These are phyloP conservation scores for Dryobates pubescens DNA, from an alignment of 2,797 vertebrate genomes.

Conservation along the genomic window DNA sequence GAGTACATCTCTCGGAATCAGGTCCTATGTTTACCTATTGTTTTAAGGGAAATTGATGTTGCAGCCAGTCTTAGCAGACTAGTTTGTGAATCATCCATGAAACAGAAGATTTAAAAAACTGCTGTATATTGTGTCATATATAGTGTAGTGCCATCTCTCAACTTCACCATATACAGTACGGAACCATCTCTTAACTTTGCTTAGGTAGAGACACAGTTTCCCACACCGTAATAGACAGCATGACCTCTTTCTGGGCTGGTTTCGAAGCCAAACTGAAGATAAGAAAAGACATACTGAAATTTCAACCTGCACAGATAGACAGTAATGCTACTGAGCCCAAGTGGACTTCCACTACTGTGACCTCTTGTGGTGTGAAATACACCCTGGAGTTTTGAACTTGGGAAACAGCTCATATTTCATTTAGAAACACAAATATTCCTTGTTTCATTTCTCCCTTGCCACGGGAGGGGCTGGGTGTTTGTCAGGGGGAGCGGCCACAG, in stretches of 20 bases:
- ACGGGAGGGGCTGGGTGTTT: not conserved
- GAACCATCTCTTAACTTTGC: not conserved
- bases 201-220: not conserved
- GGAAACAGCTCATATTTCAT: not conserved
- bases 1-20: not conserved
- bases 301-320: not conserved
- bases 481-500: fast-evolving
- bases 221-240: not conserved
- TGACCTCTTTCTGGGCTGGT: fast-evolving
- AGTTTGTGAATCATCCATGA: not conserved
- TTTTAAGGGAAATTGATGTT: not conserved
- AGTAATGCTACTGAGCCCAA: not conserved
- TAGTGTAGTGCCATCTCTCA: not conserved
- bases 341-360: not conserved
- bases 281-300: not conserved
- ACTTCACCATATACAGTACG: too few species aligned
- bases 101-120: not conserved
- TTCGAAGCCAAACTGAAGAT: not conserved
- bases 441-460: not conserved
- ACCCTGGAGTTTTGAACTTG: not conserved
- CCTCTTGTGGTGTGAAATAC: not conserved
- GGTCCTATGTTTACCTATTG: not conserved
- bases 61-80: not conserved
- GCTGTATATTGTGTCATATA: not conserved
- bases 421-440: not conserved